Evolutionary conservation across 2,888 invertebrate species (phyloP).

Genomic region (Tridacna gigas): DNA sequence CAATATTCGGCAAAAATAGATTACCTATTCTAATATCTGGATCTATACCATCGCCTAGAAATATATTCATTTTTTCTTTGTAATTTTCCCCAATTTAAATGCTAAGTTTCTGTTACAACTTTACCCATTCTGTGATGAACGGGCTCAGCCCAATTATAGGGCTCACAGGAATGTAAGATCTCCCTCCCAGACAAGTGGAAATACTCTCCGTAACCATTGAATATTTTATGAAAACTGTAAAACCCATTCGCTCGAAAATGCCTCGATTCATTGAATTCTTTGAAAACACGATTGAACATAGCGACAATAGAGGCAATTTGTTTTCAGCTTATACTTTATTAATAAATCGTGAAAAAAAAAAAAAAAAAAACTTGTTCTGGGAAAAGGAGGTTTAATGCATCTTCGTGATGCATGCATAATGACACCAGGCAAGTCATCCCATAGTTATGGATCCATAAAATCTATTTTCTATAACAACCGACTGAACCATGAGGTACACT

Average conservation of each 20-base stretch:
- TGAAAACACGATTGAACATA: background rate
- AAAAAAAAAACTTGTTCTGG: too few relatives aligned
- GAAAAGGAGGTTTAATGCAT: too few relatives aligned
- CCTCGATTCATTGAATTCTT: conserved; percentile 1
- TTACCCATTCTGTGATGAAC: background rate
- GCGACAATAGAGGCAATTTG: conserved; percentile 15
- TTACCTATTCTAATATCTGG: too few relatives aligned
- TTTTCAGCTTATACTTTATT: conserved; percentile 20
- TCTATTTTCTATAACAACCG: too few relatives aligned
- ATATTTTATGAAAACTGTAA: conserved; percentile 23
- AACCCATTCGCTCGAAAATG: background rate
- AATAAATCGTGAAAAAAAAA: conserved; percentile 10
- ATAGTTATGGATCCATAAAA: too few relatives aligned
- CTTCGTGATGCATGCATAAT: too few relatives aligned
- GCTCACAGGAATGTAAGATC: background rate
- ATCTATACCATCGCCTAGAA: too few relatives aligned
- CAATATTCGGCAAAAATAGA: too few relatives aligned
- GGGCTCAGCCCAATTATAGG: background rate
- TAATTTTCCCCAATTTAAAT: too few relatives aligned
- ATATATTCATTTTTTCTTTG: too few relatives aligned
- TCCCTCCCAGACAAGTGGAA: background rate
- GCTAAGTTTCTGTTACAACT: background rate
- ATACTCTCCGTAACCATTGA: background rate
- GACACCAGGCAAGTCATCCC: too few relatives aligned
- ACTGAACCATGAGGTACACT: too few relatives aligned